Base-by-base conservation (phyloP, 2,888 invertebrate genomes). In the Hydropsyche betteni region DNA sequence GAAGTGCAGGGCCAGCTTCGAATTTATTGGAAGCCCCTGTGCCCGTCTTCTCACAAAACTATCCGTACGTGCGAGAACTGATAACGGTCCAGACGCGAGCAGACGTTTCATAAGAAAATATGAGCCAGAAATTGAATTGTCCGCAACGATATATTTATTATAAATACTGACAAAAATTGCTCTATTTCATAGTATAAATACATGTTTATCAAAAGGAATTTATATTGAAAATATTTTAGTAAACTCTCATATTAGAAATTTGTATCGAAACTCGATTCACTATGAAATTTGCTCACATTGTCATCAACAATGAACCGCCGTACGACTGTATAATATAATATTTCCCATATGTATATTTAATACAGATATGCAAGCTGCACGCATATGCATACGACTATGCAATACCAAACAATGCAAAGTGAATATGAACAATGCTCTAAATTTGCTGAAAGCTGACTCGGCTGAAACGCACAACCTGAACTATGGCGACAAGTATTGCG, bases 21-120 rank as follows among this genome's bases (percentile, higher is more conserved):
- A 44, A 44, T 44, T 44, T 44, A 44, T 44, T 44, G 55, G 16
- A 2, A 55, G 16, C n/a, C 55, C 64, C 34, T n/a, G 8, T 64
- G 33, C 64, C 8, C 34, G 36, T 24, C 24, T 64, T 34, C 64
- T 64, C 36, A 38, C 68, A 44, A 69, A 77, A 79, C 79, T 77
- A 79, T 77, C 74, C 61, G 74, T 75, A 79, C 79, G 77, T 79
- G 76, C 68, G 75, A 55, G 75, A 79, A 77, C 77, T 78, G 74
- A 75, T 74, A 78, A 78, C 74, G 53, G 55, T 51, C 58, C 68
- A 73, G 73, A 75, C 69, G 44, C 73, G 55, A 52, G 51, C 69
- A 33, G 55, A 34, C 58, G 58, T 72, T 72, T 72, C 55, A 58
- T 72, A 36, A 55, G 55, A 44, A 72, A 72, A 72, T 72, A 72